A percentile compares a stretch with the other conserved stretches of the same genome.
phyloP scores from a whole-genome alignment of 2,113 vertebrate species.

The Galemys pyrenaicus region DNA sequence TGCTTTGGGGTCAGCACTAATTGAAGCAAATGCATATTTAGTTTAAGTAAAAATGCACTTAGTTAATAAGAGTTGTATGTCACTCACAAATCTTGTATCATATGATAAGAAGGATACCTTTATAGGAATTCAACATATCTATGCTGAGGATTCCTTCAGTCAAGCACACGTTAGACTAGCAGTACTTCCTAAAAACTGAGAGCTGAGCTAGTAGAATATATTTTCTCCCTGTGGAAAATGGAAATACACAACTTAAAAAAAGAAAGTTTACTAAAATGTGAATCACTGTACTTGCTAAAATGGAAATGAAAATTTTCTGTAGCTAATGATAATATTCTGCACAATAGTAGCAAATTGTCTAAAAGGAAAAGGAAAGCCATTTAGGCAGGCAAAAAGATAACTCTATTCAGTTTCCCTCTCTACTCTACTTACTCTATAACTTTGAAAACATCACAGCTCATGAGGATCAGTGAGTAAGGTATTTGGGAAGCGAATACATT shows the following conservation, averaged over 20 bases:
- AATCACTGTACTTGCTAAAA: not conserved
- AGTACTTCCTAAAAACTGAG: not conserved
- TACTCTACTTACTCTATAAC: conserved; percentile 35
- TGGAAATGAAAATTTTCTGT: conserved; percentile 19
- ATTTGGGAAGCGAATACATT: not conserved
- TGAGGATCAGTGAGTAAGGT: not conserved
- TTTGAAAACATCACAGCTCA: conserved; percentile 1
- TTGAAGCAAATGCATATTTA: not conserved
- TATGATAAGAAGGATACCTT: not conserved
- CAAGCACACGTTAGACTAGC: not conserved
- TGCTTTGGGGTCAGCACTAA: conserved; percentile 9
- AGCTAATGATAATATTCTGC: not conserved
- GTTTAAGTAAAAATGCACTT: not conserved
- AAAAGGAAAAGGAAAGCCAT: conserved; percentile 47
- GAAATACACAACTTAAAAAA: not conserved
- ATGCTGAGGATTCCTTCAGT: not conserved
- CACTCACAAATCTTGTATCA: not conserved
- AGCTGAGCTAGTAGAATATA: not conserved
- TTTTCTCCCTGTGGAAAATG: not conserved
- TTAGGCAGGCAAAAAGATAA: not conserved
- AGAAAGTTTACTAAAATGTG: not conserved
- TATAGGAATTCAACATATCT: not conserved
- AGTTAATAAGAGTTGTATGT: not conserved
- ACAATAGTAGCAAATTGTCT: conserved; percentile 1
- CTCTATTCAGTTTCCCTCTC: conserved; percentile 41